Evolutionary conservation across 1,140 invertebrate species (phyloP).

Genomic region (Papilio dardanus): DNA sequence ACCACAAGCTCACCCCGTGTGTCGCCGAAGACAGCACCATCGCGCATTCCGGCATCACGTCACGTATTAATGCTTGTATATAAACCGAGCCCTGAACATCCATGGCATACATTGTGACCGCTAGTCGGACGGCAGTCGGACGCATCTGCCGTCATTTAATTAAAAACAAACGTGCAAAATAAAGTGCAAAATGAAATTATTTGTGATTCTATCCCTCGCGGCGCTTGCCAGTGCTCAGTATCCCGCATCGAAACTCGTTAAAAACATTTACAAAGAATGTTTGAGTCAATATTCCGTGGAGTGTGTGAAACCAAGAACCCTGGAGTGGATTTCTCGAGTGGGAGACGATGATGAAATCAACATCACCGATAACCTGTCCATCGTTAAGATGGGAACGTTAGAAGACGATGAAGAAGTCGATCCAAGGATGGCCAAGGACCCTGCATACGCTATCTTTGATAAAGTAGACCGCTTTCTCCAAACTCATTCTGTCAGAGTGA

Average conservation of each 20-base stretch:
- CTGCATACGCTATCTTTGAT: constrained; percentile 82
- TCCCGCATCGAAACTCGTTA: constrained; percentile 83
- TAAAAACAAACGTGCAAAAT: constrained; percentile 50
- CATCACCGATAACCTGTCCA: constrained; percentile 88
- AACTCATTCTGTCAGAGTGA: constrained; percentile 85
- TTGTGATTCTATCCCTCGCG: constrained; percentile 69
- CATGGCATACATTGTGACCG: constrained; percentile 78
- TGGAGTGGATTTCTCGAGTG: constrained; percentile 87
- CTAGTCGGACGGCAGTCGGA: constrained; percentile 70
- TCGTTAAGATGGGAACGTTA: constrained; percentile 84
- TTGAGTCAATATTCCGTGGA: constrained; percentile 84
- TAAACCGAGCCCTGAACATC: constrained; percentile 78
- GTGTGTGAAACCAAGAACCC: constrained; percentile 89
- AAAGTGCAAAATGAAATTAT: constrained; percentile 74
- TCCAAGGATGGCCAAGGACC: constrained; percentile 70
- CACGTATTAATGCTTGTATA: constrained; percentile 83
- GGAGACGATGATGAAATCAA: constrained; percentile 86
- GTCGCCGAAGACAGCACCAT: constrained; percentile 60
- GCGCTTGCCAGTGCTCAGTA: constrained; percentile 67
- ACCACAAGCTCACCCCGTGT: constrained; percentile 53
- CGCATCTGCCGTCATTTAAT: constrained; percentile 67
- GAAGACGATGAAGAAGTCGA: constrained; percentile 71
- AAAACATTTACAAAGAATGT: constrained; percentile 85
- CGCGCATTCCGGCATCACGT: constrained; percentile 64
- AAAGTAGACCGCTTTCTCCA: constrained; percentile 85